Evolutionary conservation across 2,113 vertebrate genomes (phyloP).

Genomic region (Cygnus buccinator): DNA sequence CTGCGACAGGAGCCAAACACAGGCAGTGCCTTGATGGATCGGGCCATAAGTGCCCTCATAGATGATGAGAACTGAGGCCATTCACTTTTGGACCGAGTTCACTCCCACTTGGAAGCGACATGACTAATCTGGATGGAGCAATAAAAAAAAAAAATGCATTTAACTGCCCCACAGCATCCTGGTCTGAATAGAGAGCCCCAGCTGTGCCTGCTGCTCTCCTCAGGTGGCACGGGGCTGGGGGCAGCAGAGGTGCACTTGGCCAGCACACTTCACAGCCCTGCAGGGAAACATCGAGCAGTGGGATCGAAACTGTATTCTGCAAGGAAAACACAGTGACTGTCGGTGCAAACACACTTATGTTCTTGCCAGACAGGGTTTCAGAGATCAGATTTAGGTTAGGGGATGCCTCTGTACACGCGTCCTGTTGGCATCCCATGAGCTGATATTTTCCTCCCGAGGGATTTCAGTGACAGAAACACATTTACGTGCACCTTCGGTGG

Average conservation of each 20-base stretch:
- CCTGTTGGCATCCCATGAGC: background rate
- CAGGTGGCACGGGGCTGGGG: background rate
- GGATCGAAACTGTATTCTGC: background rate
- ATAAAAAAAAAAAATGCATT: background rate
- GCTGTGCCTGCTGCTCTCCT: background rate
- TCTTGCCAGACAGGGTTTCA: background rate
- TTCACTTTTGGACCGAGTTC: background rate
- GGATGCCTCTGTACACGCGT: background rate
- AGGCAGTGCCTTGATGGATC: background rate
- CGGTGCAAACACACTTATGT: background rate
- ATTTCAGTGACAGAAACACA: background rate
- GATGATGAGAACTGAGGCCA: background rate
- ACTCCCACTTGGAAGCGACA: background rate
- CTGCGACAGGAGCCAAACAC: background rate
- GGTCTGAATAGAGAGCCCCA: background rate
- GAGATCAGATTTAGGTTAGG: background rate
- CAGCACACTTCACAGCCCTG: background rate
- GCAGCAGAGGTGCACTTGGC: background rate
- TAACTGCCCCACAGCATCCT: background rate
- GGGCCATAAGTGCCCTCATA: background rate
- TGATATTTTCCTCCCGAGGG: background rate
- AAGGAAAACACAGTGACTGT: background rate
- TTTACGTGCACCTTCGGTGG: background rate
- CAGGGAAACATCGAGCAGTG: background rate
- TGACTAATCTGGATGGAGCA: background rate